Evolutionary conservation across 2,797 vertebrate species (phyloP).

Genomic region (Manis crassicaudata): DNA sequence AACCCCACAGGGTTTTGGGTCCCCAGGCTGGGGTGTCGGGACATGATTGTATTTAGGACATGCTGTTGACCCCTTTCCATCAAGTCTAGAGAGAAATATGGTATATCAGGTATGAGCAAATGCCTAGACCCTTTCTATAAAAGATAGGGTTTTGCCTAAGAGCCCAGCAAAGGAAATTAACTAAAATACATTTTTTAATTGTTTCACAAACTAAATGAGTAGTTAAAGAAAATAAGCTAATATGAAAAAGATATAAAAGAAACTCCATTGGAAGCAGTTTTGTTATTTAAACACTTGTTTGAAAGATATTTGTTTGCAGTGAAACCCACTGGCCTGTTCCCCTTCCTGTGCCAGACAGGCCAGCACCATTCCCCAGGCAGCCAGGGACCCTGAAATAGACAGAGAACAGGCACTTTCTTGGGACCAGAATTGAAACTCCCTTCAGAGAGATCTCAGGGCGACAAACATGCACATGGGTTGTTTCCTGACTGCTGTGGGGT

Average conservation of each 20-base stretch:
- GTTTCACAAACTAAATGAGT: not conserved
- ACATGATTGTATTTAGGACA: not conserved
- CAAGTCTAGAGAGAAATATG: not conserved
- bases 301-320: not conserved
- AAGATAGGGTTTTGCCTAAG: not conserved
- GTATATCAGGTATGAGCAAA: not conserved
- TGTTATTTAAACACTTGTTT: slow-evolving; percentile 15
- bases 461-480: not conserved
- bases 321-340: not conserved
- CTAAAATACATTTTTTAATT: not conserved
- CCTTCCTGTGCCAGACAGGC: no score
- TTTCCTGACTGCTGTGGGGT: not conserved
- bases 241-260: not conserved
- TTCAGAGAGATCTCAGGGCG: not conserved
- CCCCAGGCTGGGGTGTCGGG: not conserved
- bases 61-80: not conserved
- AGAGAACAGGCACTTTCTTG: not conserved
- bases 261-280: not conserved
- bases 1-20: not conserved
- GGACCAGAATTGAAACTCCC: not conserved
- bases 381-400: not conserved
- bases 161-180: not conserved
- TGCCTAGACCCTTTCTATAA: not conserved
- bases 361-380: not conserved
- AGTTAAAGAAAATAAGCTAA: not conserved